Conservation (phyloP, 2,113 vertebrate species). For the Crocuta crocuta region DNA sequence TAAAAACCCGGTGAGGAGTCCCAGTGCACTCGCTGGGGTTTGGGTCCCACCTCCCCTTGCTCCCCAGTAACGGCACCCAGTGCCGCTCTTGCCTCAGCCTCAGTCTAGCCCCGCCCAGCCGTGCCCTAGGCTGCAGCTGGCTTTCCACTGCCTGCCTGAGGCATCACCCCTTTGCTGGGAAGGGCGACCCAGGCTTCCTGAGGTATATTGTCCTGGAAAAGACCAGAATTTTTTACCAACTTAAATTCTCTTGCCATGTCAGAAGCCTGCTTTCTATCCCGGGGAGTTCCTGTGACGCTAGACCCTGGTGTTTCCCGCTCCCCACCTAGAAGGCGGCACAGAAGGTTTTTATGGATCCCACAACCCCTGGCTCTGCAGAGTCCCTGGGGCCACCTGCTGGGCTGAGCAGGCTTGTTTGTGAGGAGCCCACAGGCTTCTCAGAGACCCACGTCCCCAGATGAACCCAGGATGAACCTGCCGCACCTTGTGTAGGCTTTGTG, state of each 20-base stretch:
- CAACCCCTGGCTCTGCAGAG: not conserved
- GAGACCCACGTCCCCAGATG: not conserved
- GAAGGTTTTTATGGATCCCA: not conserved
- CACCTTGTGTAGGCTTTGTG: not conserved
- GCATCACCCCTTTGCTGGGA: not conserved
- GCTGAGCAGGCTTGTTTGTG: not conserved
- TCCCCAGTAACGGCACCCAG: too few species aligned
- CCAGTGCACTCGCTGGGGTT: not conserved
- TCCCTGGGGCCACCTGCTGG: not conserved
- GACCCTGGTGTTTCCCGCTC: not conserved
- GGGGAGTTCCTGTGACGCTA: not conserved
- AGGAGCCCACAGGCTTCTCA: not conserved
- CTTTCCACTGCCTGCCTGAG: not conserved
- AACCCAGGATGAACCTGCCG: not conserved
- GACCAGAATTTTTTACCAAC: not conserved
- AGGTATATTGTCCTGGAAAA: not conserved
- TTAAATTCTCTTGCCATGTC: not conserved
- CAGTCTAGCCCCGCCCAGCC: not conserved
- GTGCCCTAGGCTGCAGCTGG: not conserved
- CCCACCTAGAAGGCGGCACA: not conserved
- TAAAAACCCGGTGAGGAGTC: too few species aligned
- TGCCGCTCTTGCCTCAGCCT: not conserved
- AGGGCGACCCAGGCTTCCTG: not conserved
- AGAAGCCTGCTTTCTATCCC: not conserved
- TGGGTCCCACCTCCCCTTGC: rapidly evolving